Evolutionary conservation across 2,797 vertebrate genomes (phyloP).

Genomic region (Arnoldichthys spilopterus): DNA sequence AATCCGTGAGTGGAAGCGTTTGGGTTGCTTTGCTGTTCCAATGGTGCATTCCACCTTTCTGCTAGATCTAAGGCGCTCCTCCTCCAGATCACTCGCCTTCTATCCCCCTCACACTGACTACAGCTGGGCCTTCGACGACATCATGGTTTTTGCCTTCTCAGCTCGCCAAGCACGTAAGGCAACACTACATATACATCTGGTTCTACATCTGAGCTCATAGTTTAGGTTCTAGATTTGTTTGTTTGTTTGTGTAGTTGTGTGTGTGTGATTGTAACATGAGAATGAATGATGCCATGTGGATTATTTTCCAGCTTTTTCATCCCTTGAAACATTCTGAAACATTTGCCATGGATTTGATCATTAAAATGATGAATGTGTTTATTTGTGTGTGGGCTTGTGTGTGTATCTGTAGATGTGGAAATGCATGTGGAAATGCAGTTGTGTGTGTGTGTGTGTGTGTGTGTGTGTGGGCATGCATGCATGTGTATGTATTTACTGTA

Average conservation of each 20-base stretch:
- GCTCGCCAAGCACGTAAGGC: slow-evolving; percentile 88
- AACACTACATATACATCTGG: too few species aligned
- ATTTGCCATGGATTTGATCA: background rate
- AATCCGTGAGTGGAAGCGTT: slow-evolving; percentile 94
- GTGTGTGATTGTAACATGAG: background rate
- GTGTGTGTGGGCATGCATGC: slow-evolving; percentile 8
- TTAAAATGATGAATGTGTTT: slow-evolving; percentile 1
- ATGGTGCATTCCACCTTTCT: slow-evolving; percentile 97
- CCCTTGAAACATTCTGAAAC: background rate
- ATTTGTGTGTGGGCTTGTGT: too few species aligned
- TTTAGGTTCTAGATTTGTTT: background rate
- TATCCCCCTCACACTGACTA: slow-evolving; percentile 93
- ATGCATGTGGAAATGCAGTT: too few species aligned
- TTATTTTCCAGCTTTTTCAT: background rate
- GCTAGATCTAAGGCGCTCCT: slow-evolving; percentile 88
- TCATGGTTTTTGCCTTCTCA: slow-evolving; percentile 98
- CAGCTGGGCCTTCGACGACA: slow-evolving; percentile 96
- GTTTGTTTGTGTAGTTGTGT: background rate
- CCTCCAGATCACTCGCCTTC: slow-evolving; percentile 84
- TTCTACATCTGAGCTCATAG: background rate
- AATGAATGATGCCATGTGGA: background rate
- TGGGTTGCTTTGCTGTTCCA: slow-evolving; percentile 90
- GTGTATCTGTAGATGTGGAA: too few species aligned
- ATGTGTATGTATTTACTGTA: background rate
- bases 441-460: background rate